Percentiles rank a stretch among this genome's conserved stretches.
phyloP scores from a whole-genome alignment of 2,113 vertebrate species.

The Origma solitaria region DNA sequence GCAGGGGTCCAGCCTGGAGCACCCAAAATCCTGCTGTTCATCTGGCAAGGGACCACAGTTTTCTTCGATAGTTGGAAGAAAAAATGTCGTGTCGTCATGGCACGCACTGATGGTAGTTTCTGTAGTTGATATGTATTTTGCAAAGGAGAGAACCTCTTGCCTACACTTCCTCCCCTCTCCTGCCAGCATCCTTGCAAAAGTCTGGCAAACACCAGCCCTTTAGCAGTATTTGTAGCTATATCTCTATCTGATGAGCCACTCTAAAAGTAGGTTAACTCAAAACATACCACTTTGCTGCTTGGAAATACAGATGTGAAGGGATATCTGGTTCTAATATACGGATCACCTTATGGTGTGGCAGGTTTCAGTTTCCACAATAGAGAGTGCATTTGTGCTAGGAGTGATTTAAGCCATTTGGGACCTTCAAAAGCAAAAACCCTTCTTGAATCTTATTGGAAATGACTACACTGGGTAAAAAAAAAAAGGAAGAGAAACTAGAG shows the following conservation, averaged over 20 bases:
- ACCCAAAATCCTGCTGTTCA: neutral
- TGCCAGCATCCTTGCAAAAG: neutral
- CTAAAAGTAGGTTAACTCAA: conserved; percentile 53
- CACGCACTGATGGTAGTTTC: neutral
- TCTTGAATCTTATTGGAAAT: conserved; percentile 64
- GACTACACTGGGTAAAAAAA: conserved; percentile 45
- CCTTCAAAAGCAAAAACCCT: conserved; percentile 60
- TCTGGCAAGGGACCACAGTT: neutral
- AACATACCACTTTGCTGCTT: conserved; percentile 9
- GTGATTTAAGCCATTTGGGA: conserved; percentile 66
- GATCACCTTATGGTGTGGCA: conserved; percentile 64
- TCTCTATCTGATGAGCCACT: conserved; percentile 46
- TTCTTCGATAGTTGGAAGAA: neutral
- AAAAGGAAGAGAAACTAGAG: conserved; percentile 8
- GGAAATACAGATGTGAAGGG: conserved; percentile 54
- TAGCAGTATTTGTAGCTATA: conserved; percentile 38
- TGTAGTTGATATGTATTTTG: neutral
- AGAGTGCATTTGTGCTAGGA: conserved; percentile 59
- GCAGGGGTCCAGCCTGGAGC: neutral
- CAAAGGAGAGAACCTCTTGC: neutral
- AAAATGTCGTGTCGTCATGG: neutral
- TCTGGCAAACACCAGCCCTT: neutral
- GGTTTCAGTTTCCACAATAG: conserved; percentile 68
- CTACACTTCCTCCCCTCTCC: neutral
- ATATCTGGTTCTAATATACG: conserved; percentile 65